phyloP scores from a whole-genome alignment of 92 coral and sea anemone species.

The Paramuricea clavata region DNA sequence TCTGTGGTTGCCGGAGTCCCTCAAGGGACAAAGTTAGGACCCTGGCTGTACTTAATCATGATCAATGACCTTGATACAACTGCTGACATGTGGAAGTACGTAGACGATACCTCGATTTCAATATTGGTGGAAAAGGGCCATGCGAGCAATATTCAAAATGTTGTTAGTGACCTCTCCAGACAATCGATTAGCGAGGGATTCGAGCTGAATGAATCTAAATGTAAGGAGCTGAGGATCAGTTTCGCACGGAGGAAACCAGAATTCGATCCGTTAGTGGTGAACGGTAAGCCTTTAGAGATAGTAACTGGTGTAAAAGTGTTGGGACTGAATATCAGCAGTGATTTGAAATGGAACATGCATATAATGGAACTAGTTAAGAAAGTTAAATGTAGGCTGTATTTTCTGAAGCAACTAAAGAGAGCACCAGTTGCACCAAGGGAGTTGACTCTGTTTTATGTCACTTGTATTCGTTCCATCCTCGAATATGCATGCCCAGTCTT shows the following conservation, averaged over 20 bases:
- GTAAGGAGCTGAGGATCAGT: slow-evolving; percentile 27
- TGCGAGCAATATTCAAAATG: not conserved
- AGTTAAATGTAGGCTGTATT: not conserved
- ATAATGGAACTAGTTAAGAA: not conserved
- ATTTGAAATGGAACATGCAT: slow-evolving; percentile 7
- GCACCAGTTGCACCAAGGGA: not conserved
- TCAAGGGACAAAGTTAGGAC: slow-evolving; percentile 58
- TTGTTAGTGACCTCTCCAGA: not conserved
- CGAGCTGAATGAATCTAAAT: slow-evolving; percentile 17
- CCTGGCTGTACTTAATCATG: slow-evolving; percentile 51
- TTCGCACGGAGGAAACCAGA: not conserved
- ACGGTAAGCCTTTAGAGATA: not conserved
- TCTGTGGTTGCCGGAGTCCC: slow-evolving; percentile 63
- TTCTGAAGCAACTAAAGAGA: not conserved
- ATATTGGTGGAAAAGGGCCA: slow-evolving; percentile 24
- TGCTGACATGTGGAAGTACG: slow-evolving; percentile 43
- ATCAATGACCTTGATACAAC: slow-evolving; percentile 38
- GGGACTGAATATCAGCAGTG: not conserved
- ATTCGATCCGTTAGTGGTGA: not conserved
- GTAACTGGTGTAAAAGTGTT: not conserved
- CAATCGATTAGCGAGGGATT: not conserved
- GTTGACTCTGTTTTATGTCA: not conserved
- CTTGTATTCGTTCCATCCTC: not conserved
- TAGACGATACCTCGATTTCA: slow-evolving; percentile 44
- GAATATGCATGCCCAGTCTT: not conserved